Evolutionary conservation across 2,888 invertebrate species (phyloP), one percentile per base, ranked within the genome.

Genomic region (Hirtodrosophila confusa): DNA sequence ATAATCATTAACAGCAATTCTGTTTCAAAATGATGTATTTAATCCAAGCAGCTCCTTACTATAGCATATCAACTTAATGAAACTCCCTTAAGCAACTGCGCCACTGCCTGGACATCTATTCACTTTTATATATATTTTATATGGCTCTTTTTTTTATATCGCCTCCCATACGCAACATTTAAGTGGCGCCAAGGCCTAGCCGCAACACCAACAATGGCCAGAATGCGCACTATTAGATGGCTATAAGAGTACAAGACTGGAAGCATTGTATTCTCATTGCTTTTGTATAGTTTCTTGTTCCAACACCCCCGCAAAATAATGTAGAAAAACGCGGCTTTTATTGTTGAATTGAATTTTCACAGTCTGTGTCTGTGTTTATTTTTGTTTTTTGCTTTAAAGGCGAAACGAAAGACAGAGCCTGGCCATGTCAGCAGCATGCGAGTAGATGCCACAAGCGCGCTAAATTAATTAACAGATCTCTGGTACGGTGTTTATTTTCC

Each of bases 141-240:
- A 72, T 75, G 78, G 75, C 41, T 69, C 53, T 61, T 62, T 63
- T 69, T 70, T 69, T 62, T 63, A 54, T 70, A 71, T 76, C 55
- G 66, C 49, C 33, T 49, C 74, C 61, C 65, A 85, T 86, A 83
- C 73, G 80, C 80, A 75, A 83, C 84, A 80, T 80, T 80, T 77
- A 69, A 75, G 78, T 84, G 86, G 86, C 82, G 82, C 82, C 82
- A 84, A 48, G 49, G 64, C 69, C 71, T 68, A 67, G 17, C 64
- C 63, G 58, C 69, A 47, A 44, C 56, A 64, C 48, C 61, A 67
- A 65, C 44, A 76, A 75, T 55, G 55, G 43, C 54, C 51, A 48
- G 53, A 51, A 63, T 61, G 67, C 78, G 69, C 68, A 69, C 69
- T 73, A 83, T 73, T 68, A 64, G 72, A 82, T 80, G 84, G 63